Percentiles rank a stretch among this genome's conserved stretches.
These are phyloP conservation scores for Thelaira solivaga DNA, from an alignment of 2,888 invertebrate genomes.

Conservation along the genomic window DNA sequence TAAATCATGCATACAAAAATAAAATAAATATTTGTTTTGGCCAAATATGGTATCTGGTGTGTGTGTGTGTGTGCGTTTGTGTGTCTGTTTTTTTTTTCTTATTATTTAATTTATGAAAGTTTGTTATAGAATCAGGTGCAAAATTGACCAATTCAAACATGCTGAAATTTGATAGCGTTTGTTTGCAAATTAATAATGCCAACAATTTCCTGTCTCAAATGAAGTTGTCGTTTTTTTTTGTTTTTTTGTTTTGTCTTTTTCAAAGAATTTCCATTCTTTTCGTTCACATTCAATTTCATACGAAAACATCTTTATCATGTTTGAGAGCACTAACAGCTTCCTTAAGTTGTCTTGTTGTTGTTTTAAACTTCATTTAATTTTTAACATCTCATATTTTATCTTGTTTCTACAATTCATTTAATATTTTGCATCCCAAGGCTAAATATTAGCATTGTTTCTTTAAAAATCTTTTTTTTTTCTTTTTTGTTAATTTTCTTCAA, in stretches of 20 bases:
- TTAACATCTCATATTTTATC: constrained; percentile 50
- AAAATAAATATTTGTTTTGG: constrained; percentile 41
- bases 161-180: constrained; percentile 40
- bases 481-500: constrained; percentile 32
- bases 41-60: too few species aligned
- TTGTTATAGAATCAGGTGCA: constrained; percentile 49
- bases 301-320: constrained; percentile 48
- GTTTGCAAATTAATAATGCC: constrained; percentile 39
- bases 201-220: constrained; percentile 55
- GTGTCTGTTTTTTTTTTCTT: background rate
- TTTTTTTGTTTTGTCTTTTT: constrained; percentile 5
- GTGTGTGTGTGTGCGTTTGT: too few species aligned
- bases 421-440: constrained; percentile 47
- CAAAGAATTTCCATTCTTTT: background rate
- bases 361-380: constrained; percentile 37
- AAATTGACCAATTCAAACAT: constrained; percentile 31
- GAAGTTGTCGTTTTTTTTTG: constrained; percentile 18
- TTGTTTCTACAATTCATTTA: constrained; percentile 48
- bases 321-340: background rate
- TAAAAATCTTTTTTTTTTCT: background rate
- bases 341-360: constrained; percentile 7
- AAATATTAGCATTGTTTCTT: constrained; percentile 31
- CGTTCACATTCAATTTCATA: constrained; percentile 42
- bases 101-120: constrained; percentile 41
- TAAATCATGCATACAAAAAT: constrained; percentile 45